Conservation (phyloP, 1,140 invertebrate genomes). For the Aleiodes sp. region DNA sequence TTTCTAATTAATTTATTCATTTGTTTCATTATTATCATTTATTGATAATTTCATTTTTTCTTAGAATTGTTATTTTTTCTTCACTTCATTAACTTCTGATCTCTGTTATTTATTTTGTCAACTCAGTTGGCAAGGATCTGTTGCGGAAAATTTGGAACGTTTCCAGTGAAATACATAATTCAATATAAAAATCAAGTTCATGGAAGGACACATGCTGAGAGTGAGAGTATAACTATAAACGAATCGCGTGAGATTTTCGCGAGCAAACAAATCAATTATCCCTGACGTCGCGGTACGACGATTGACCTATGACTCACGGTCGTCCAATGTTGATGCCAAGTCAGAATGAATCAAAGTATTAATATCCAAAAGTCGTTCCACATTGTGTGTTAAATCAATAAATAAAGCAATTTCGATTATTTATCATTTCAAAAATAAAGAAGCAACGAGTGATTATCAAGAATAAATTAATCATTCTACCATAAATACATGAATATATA, state of each 20-base stretch:
- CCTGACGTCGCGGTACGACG: conserved; percentile 36
- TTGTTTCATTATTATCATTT: too few relatives aligned
- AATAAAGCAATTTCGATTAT: not conserved
- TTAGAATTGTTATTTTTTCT: too few relatives aligned
- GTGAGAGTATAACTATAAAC: conserved; percentile 11
- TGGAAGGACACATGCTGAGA: conserved; percentile 17
- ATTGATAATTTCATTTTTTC: too few relatives aligned
- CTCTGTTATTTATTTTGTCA: too few relatives aligned
- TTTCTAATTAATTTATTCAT: not conserved
- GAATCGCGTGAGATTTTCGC: conserved; percentile 43
- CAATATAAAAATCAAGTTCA: not conserved
- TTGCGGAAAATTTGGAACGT: too few relatives aligned
- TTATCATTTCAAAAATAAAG: not conserved
- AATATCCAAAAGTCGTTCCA: conserved; percentile 23
- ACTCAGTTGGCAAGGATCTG: too few relatives aligned
- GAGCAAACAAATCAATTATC: conserved; percentile 51
- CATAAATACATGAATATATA: not conserved
- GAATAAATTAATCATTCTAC: not conserved
- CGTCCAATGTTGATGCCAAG: conserved; percentile 19
- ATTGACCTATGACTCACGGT: conserved; percentile 45
- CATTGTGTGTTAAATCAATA: not conserved
- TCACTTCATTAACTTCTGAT: too few relatives aligned
- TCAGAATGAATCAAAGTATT: conserved; percentile 32
- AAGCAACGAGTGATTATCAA: not conserved
- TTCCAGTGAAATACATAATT: not conserved